These are phyloP conservation scores for Misgurnus mizolepis DNA, from an alignment of 2,113 vertebrate species.

Conservation along the genomic window DNA sequence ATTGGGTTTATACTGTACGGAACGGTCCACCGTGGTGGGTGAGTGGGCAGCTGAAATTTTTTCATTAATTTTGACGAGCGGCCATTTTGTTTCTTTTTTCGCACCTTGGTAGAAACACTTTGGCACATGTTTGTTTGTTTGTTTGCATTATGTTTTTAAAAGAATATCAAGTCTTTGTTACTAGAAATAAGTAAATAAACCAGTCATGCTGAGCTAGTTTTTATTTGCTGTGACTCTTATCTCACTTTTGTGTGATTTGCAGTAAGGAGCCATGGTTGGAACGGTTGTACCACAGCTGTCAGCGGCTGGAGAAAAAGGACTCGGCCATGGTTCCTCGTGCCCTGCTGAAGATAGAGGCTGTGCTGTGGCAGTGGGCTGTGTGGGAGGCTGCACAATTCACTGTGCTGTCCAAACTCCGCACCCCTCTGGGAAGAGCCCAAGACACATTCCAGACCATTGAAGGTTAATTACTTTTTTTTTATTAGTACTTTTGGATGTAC, in stretches of 20 bases:
- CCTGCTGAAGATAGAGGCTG: slow-evolving; percentile 89
- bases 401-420: slow-evolving; percentile 93
- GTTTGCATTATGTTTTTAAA: neutral
- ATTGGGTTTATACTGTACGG: slow-evolving; percentile 98
- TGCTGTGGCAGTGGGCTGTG: slow-evolving; percentile 98
- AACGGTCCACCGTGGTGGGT: slow-evolving; percentile 93
- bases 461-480: slow-evolving; percentile 73
- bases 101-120: neutral
- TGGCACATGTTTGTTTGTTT: neutral
- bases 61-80: too few relatives aligned
- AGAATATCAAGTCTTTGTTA: neutral
- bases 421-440: slow-evolving; percentile 93
- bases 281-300: slow-evolving; percentile 94
- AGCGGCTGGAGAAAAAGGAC: slow-evolving; percentile 90
- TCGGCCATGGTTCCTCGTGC: slow-evolving; percentile 81
- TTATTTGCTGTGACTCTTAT: neutral
- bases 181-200: too few relatives aligned
- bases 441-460: slow-evolving; percentile 99
- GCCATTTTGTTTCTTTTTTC: neutral
- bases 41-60: slow-evolving; percentile 45
- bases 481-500: neutral
- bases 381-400: slow-evolving; percentile 99
- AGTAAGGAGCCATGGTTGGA: slow-evolving; percentile 98
- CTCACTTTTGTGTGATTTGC: slow-evolving; percentile 50
- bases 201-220: too few relatives aligned